Percentiles rank a stretch among this genome's conserved stretches.
These are phyloP conservation scores for Epirrita christyi DNA, from an alignment of 2,888 invertebrate species.

Conservation along the genomic window DNA sequence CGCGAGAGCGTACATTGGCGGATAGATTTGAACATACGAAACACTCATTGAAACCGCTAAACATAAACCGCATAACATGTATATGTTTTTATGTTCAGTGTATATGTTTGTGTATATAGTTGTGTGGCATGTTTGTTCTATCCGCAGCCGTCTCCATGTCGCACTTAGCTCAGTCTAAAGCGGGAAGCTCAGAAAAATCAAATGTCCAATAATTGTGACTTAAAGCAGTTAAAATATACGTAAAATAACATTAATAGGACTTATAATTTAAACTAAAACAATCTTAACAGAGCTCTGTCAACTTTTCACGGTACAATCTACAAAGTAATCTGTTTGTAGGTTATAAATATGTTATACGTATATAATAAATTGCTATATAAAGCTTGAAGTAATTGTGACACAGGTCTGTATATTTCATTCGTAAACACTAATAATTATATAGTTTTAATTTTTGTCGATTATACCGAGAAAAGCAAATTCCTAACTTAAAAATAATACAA, in stretches of 20 bases:
- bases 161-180: no score
- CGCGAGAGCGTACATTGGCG: no score
- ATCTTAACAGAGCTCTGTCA: conserved; percentile 18
- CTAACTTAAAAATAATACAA: conserved; percentile 14
- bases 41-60: no score
- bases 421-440: no score
- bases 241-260: conserved; percentile 30
- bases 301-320: conserved; percentile 11
- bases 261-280: conserved; percentile 29
- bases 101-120: no score
- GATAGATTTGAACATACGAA: no score
- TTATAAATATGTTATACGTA: no score
- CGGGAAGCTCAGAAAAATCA: not conserved
- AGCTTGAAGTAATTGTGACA: not conserved
- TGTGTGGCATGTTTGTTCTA: no score
- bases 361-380: no score
- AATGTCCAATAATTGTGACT: conserved; percentile 17
- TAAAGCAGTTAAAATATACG: conserved; percentile 19
- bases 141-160: no score
- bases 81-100: no score
- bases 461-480: conserved; percentile 7
- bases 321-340: not conserved
- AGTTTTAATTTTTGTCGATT: not conserved
- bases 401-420: not conserved
- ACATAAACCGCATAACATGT: no score